A percentile compares a stretch with the other conserved stretches of the same genome.
These are phyloP conservation scores for Sebastes fasciatus DNA, from an alignment of 2,113 vertebrate genomes.

Conservation along the genomic window DNA sequence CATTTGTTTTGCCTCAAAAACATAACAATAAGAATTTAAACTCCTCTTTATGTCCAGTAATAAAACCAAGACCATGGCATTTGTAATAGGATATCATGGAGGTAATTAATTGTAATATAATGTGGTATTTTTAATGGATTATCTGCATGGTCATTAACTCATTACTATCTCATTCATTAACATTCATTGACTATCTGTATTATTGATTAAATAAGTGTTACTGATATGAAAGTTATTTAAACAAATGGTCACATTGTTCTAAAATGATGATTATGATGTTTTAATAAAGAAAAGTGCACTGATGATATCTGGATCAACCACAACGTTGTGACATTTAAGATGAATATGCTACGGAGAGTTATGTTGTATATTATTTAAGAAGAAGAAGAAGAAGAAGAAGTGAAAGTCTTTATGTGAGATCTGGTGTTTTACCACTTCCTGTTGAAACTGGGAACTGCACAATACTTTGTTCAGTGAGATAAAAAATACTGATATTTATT, in stretches of 20 bases:
- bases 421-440: neutral
- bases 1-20: too few species aligned
- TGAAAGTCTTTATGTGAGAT: constrained; percentile 3
- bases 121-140: neutral
- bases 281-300: neutral
- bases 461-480: neutral
- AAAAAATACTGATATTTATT: neutral
- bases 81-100: neutral
- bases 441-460: neutral
- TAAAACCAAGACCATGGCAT: too few species aligned
- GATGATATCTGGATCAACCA: neutral
- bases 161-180: too few species aligned
- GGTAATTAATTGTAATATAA: neutral
- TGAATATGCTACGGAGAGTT: neutral
- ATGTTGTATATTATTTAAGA: neutral
- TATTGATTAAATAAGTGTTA: too few species aligned
- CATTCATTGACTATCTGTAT: too few species aligned
- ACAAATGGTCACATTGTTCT: neutral
- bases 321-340: too few species aligned
- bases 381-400: neutral
- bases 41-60: neutral
- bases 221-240: too few species aligned
- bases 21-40: neutral
- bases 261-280: neutral
- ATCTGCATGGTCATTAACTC: too few species aligned